phyloP scores from a whole-genome alignment of 35 echinoderm and acorn worm genomes.

The Apostichopus californicus region DNA sequence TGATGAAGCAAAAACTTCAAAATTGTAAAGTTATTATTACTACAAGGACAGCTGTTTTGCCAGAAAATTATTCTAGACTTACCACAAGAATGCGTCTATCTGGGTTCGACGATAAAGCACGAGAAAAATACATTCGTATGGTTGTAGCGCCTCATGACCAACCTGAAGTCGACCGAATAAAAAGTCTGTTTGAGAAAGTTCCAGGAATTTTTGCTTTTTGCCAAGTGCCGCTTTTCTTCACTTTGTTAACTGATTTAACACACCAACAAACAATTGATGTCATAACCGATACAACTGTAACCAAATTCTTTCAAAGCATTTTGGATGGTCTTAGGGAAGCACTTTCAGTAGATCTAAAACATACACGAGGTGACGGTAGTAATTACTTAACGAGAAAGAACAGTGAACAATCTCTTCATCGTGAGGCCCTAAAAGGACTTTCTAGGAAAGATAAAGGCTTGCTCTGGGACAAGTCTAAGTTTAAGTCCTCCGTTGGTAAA shows the following conservation, averaged over 20 bases:
- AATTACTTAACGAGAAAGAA: neutral
- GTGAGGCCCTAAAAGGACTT: neutral
- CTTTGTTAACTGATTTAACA: neutral
- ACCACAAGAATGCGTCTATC: neutral
- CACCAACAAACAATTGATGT: neutral
- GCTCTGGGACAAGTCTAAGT: neutral
- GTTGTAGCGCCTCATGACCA: neutral
- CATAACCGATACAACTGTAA: neutral
- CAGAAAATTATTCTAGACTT: neutral
- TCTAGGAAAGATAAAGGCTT: neutral
- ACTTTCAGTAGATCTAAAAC: neutral
- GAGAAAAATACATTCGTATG: neutral
- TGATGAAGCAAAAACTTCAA: neutral
- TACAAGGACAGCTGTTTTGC: neutral
- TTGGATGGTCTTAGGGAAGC: neutral
- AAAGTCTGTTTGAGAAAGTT: neutral
- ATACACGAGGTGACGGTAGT: neutral
- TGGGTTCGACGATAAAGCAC: slow-evolving; percentile 12
- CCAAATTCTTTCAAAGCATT: neutral
- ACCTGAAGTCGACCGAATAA: neutral
- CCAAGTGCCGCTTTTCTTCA: slow-evolving; percentile 23
- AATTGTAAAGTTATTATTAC: neutral
- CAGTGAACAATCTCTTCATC: neutral
- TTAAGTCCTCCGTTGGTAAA: neutral
- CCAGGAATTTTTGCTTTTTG: slow-evolving; percentile 33